Conservation (phyloP, 2,797 vertebrate genomes). For the Ctenopoma kingsleyae region DNA sequence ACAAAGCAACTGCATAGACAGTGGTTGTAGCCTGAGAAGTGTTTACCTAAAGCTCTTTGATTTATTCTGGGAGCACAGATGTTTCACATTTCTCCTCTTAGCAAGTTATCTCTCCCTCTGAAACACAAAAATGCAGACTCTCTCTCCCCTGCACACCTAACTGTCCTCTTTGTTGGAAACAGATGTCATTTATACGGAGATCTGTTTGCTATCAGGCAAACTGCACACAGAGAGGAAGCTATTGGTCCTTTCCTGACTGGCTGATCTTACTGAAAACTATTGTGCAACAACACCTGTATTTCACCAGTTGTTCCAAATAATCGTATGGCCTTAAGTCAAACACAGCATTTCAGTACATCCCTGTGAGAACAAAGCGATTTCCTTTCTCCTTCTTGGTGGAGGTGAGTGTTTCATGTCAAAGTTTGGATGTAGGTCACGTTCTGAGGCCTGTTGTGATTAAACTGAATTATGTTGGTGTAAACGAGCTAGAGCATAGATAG, state of each 20-base stretch:
- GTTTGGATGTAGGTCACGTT: background rate
- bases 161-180: conserved; percentile 9
- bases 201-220: conserved; percentile 48
- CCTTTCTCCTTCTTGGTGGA: background rate
- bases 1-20: no score
- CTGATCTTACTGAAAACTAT: conserved; percentile 16
- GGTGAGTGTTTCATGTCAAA: background rate
- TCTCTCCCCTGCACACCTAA: background rate
- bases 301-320: background rate
- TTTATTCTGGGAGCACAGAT: conserved; percentile 13
- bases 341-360: background rate
- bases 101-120: background rate
- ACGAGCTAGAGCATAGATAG: no score
- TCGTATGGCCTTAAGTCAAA: background rate
- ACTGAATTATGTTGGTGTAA: background rate
- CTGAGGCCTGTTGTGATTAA: background rate
- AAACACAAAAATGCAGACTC: background rate
- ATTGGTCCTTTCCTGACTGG: background rate
- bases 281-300: background rate
- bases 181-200: conserved; percentile 5
- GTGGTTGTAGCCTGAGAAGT: background rate
- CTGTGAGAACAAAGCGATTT: background rate
- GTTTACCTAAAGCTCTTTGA: conserved; percentile 11
- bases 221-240: background rate
- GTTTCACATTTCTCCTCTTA: background rate